These are phyloP conservation scores for Psilopsiagon aymara DNA, from an alignment of 2,113 vertebrate species.

Conservation along the genomic window DNA sequence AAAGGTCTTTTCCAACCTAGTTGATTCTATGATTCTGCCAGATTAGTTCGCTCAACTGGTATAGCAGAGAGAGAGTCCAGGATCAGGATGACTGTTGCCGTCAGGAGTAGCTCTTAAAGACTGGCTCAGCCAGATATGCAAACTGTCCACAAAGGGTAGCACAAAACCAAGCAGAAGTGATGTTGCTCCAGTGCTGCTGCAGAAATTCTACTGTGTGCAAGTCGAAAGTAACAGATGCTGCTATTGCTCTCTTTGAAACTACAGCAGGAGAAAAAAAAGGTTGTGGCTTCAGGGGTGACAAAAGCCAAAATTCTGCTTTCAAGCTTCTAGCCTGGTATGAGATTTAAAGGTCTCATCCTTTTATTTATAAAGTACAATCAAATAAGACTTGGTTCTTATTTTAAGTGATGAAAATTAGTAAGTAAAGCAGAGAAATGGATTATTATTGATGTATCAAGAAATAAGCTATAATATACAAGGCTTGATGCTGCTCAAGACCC, in stretches of 20 bases:
- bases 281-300: neutral
- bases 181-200: neutral
- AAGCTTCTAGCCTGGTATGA: neutral
- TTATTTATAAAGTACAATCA: neutral
- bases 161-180: neutral
- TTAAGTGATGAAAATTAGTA: neutral
- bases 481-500: neutral
- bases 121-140: neutral
- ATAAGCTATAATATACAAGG: neutral
- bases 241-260: neutral
- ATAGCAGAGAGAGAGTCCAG: neutral
- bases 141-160: neutral
- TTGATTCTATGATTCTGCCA: neutral
- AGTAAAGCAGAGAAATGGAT: neutral
- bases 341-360: neutral
- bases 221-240: neutral
- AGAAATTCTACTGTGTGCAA: neutral
- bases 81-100: fast-evolving
- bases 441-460: neutral
- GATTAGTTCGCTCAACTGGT: neutral
- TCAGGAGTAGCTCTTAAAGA: neutral
- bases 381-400: neutral
- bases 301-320: neutral
- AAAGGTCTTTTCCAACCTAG: neutral
- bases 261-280: neutral